A percentile compares a stretch with the other conserved stretches of the same genome.
phyloP scores from a whole-genome alignment of 1,140 invertebrate genomes.

The Drosophila tani region DNA sequence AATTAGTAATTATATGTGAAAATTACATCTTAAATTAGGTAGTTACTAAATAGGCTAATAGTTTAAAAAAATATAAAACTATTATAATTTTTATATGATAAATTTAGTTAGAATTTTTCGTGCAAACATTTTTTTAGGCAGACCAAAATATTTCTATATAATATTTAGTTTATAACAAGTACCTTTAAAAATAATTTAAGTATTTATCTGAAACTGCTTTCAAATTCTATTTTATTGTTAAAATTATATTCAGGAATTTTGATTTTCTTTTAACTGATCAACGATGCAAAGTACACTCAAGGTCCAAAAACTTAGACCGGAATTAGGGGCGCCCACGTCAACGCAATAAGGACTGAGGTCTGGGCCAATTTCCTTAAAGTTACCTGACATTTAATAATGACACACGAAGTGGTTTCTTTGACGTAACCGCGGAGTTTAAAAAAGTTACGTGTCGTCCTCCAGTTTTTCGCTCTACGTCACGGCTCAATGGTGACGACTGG shows the following conservation, averaged over 20 bases:
- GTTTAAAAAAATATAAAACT: too few relatives aligned
- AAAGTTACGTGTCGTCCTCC: slow-evolving; percentile 20
- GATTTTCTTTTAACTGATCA: not conserved
- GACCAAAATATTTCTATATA: too few relatives aligned
- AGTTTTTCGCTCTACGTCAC: slow-evolving; percentile 14
- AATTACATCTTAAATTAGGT: too few relatives aligned
- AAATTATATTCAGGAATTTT: not conserved
- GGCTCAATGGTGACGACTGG: slow-evolving; percentile 20
- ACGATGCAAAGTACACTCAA: not conserved
- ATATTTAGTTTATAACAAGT: too few relatives aligned
- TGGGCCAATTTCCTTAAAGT: not conserved
- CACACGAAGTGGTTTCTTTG: not conserved
- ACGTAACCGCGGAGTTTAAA: slow-evolving; percentile 6
- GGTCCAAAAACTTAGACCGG: not conserved
- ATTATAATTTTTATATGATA: too few relatives aligned
- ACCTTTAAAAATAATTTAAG: too few relatives aligned
- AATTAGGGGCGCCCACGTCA: slow-evolving; percentile 20
- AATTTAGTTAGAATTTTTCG: too few relatives aligned
- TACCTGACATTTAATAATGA: not conserved
- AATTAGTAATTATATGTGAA: too few relatives aligned
- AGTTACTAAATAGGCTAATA: too few relatives aligned
- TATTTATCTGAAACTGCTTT: too few relatives aligned
- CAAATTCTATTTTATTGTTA: too few relatives aligned
- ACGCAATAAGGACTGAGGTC: slow-evolving; percentile 4
- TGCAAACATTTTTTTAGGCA: too few relatives aligned